Conservation (phyloP, 1,140 invertebrate species). For the Triops longicaudatus region DNA sequence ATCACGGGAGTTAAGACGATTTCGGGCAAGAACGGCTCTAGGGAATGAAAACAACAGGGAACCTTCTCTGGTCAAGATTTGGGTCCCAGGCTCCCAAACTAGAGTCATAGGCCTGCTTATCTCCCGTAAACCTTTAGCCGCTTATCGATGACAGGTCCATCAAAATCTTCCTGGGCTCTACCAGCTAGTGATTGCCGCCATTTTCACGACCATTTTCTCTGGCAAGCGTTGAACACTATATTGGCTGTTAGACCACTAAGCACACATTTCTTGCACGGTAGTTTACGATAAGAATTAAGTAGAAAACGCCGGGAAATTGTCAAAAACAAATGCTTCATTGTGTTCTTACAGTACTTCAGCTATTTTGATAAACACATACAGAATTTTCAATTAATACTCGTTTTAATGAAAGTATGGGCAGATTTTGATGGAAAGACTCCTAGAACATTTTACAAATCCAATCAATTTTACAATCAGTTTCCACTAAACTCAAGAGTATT, state of each 20-base stretch:
- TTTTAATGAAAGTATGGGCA: no score
- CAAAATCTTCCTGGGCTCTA: not conserved
- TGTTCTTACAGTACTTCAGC: no score
- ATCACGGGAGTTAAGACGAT: not conserved
- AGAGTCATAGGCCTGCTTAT: not conserved
- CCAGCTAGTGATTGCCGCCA: not conserved
- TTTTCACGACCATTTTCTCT: not conserved
- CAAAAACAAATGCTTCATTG: no score
- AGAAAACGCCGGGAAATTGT: not conserved
- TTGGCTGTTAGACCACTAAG: not conserved
- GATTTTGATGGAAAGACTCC: no score
- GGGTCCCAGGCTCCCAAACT: not conserved
- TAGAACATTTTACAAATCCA: no score
- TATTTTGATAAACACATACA: no score
- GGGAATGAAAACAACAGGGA: not conserved
- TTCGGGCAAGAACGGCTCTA: not conserved
- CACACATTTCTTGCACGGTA: no score
- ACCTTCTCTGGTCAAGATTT: not conserved
- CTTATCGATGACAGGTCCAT: slow-evolving; percentile 15
- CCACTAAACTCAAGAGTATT: no score
- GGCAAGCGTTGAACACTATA: not conserved
- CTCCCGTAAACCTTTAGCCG: not conserved
- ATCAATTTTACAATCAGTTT: no score
- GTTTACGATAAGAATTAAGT: not conserved
- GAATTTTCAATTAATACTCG: no score